Conservation (phyloP, 1,140 invertebrate species). For the Neuroterus valhalla region DNA sequence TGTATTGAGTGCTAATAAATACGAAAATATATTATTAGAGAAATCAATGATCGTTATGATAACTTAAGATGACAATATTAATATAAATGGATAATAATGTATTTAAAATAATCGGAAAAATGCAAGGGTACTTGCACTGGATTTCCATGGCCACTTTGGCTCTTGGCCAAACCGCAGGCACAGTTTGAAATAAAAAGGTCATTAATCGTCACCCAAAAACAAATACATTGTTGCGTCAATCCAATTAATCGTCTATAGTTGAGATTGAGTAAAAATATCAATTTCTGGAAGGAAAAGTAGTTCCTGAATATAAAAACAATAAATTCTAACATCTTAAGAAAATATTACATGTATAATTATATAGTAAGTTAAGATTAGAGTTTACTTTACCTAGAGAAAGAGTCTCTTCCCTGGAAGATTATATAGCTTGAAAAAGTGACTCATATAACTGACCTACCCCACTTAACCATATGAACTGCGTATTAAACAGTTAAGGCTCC, state of each 20-base stretch:
- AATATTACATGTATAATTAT: not conserved
- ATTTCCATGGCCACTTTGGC: not conserved
- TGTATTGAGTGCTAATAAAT: too few relatives aligned
- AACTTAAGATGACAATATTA: too few relatives aligned
- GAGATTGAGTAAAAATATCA: not conserved
- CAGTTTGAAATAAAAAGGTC: not conserved
- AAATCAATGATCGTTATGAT: too few relatives aligned
- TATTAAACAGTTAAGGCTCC: not conserved
- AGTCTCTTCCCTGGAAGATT: not conserved
- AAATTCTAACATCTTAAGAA: not conserved
- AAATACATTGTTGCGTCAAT: not conserved
- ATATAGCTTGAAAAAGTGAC: constrained; percentile 26
- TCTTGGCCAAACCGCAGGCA: not conserved
- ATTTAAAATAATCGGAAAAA: too few relatives aligned
- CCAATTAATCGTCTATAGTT: not conserved
- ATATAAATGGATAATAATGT: too few relatives aligned
- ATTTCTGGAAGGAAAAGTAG: not conserved
- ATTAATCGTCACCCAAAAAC: not conserved
- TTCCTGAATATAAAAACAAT: not conserved
- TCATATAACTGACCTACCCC: constrained; percentile 56
- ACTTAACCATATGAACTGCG: not conserved
- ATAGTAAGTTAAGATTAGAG: not conserved
- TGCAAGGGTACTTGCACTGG: not conserved
- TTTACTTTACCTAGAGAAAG: not conserved
- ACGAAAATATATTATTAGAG: too few relatives aligned